These are phyloP conservation scores for Meloidogyne floridensis DNA, from an alignment of 1,140 invertebrate genomes.

Conservation along the genomic window DNA sequence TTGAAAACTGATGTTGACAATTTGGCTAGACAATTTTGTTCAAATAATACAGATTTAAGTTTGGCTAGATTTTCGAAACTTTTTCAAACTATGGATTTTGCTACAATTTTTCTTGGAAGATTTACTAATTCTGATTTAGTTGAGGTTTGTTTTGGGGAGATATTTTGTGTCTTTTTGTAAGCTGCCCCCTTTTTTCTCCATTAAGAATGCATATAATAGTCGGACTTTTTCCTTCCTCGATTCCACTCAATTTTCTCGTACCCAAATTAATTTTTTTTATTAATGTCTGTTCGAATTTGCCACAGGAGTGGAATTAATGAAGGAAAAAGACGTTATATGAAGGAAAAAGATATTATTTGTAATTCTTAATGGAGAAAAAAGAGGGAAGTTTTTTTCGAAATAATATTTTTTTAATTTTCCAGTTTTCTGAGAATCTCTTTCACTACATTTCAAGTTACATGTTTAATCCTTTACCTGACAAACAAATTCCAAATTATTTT, in stretches of 20 bases:
- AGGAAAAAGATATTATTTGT: no score
- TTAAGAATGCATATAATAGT: no score
- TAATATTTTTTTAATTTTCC: neutral
- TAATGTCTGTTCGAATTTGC: neutral
- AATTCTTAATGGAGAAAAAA: no score
- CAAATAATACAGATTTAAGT: neutral
- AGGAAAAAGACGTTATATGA: no score
- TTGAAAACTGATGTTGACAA: constrained; percentile 32
- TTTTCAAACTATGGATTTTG: constrained; percentile 41
- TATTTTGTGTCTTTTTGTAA: neutral
- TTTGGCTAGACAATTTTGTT: constrained; percentile 25
- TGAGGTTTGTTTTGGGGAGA: constrained; percentile 26
- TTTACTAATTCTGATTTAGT: constrained; percentile 39
- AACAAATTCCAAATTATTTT: constrained; percentile 6
- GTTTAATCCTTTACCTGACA: constrained; percentile 10
- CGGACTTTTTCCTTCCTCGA: no score
- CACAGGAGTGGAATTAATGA: no score
- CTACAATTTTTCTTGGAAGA: constrained; percentile 44
- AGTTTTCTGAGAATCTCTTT: constrained; percentile 40
- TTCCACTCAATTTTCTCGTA: no score
- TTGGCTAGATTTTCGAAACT: constrained; percentile 26
- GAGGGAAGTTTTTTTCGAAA: no score
- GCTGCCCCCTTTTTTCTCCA: no score
- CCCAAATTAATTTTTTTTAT: neutral
- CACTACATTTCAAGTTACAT: constrained; percentile 37